A percentile compares a stretch with the other conserved stretches of the same genome.
These are phyloP conservation scores for Xyrichtys novacula DNA, from an alignment of 2,797 vertebrate species.

Conservation along the genomic window DNA sequence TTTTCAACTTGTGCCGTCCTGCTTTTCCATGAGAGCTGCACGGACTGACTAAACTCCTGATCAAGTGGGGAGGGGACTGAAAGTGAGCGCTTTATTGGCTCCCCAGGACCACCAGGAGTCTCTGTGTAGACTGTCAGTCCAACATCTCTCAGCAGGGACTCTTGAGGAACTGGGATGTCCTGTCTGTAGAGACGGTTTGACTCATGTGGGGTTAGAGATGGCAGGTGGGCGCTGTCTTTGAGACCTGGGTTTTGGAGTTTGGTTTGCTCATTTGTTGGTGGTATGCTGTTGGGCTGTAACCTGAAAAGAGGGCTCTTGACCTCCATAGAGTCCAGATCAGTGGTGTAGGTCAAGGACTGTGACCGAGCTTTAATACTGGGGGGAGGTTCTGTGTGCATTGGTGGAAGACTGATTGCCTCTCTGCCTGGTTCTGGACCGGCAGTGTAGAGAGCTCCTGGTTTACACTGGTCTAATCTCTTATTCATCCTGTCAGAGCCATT, in stretches of 20 bases:
- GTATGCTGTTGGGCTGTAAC: constrained; percentile 54
- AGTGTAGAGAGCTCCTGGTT: constrained; percentile 61
- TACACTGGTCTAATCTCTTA: constrained; percentile 62
- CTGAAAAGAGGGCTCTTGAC: constrained; percentile 66
- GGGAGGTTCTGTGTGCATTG: constrained; percentile 69
- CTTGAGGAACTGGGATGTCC: constrained; percentile 85
- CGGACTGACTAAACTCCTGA: constrained; percentile 62
- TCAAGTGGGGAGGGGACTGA: constrained; percentile 77
- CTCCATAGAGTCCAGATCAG: constrained; percentile 71
- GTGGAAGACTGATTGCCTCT: constrained; percentile 73
- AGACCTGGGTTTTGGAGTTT: constrained; percentile 14
- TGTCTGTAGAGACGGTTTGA: constrained; percentile 67
- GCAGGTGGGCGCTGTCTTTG: constrained; percentile 53
- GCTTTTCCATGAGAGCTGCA: constrained; percentile 67
- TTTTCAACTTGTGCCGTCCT: constrained; percentile 55
- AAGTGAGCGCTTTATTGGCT: constrained; percentile 77
- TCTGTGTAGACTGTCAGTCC: constrained; percentile 86
- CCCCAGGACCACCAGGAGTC: constrained; percentile 76
- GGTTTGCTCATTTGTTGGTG: constrained; percentile 52
- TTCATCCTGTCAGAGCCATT: constrained; percentile 70
- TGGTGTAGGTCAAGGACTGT: constrained; percentile 68
- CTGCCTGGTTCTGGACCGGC: constrained; percentile 66
- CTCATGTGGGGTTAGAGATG: constrained; percentile 56
- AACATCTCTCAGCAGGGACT: constrained; percentile 84
- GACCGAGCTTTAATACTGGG: constrained; percentile 73